Base-by-base conservation (phyloP, 2,888 invertebrate genomes). In the Proisotoma minuta region DNA sequence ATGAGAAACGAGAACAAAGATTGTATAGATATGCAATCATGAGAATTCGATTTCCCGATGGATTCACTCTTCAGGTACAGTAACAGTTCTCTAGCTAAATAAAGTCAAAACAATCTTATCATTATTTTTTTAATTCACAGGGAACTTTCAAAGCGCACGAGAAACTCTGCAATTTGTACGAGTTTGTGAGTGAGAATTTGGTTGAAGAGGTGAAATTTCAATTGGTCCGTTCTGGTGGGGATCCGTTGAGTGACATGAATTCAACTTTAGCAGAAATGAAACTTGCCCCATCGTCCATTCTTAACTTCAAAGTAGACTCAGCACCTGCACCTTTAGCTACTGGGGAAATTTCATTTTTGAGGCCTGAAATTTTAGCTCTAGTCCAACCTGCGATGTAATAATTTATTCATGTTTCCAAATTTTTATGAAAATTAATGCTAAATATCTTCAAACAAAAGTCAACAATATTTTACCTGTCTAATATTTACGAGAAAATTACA, bases 61-160 rank as follows among this genome's bases (percentile, higher is more conserved):
- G 89, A 0, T 83, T 90, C 70, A 82, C 88, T 63, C 78, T 93
- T 65, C 90, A 91, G 82, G 89, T 88, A 77, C 72, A 59, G 63
- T 51, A 29, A 22, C 4, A 51, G 26, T 49, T 26, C 26, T 57
- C 22, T 23, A 8, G 18, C 47, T 12, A 20, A n/a, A 47, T 18
- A 12, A 12, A 47, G 8, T 39, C 22, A 15, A 27, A 29, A 59
- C 26, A 22, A 15, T 56, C 27, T 26, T 56, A 27, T 49, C 47
- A 23, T 59, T 34, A 47, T 26, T 67, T 26, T 56, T 24, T 23
- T 12, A 51, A 24, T 66, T 79, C 83, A 15, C 81, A 94, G 87
- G 94, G 93, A 8, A 94, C 93, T 2, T 95, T 95, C 78, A 86
- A 86, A 53, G 88, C 92, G 0, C 85, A 87, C 76, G 94, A 94